Evolutionary conservation across 2,888 invertebrate species (phyloP).

Genomic region (Pomacea canaliculata): DNA sequence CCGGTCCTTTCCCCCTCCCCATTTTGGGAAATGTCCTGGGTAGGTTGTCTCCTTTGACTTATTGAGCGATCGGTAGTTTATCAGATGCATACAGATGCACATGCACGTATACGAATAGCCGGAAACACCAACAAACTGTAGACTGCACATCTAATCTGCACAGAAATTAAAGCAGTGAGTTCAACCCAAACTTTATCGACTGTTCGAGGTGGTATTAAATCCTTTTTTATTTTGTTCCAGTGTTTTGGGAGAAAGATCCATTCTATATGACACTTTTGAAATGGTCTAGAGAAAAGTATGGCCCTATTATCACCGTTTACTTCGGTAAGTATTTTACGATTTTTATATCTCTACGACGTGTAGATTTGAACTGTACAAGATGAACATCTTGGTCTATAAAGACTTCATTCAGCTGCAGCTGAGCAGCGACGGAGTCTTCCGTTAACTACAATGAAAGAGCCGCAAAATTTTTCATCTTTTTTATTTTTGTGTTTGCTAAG

Average conservation of each 20-base stretch:
- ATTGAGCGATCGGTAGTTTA: not conserved
- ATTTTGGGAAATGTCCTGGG: constrained; percentile 19
- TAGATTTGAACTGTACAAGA: not conserved
- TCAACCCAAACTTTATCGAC: not conserved
- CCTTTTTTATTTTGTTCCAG: not conserved
- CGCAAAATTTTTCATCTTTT: no score
- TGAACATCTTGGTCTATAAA: no score
- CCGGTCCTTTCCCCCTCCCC: constrained; percentile 28
- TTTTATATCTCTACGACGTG: no score
- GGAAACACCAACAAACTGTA: not conserved
- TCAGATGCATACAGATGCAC: not conserved
- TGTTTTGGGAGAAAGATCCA: not conserved
- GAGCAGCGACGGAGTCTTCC: no score
- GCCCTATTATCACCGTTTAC: constrained; percentile 9
- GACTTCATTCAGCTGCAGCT: no score
- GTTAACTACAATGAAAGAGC: no score
- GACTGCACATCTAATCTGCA: no score
- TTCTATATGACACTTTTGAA: constrained; percentile 1
- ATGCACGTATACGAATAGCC: no score
- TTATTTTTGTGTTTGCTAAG: no score
- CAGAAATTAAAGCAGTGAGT: no score
- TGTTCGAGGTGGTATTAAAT: not conserved
- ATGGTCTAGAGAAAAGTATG: constrained; percentile 9
- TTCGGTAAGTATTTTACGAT: not conserved
- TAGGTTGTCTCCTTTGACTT: not conserved